Percentiles rank a stretch among this genome's conserved stretches.
Conservation (phyloP, 2,797 vertebrate species). For the Poecilia gillii region DNA sequence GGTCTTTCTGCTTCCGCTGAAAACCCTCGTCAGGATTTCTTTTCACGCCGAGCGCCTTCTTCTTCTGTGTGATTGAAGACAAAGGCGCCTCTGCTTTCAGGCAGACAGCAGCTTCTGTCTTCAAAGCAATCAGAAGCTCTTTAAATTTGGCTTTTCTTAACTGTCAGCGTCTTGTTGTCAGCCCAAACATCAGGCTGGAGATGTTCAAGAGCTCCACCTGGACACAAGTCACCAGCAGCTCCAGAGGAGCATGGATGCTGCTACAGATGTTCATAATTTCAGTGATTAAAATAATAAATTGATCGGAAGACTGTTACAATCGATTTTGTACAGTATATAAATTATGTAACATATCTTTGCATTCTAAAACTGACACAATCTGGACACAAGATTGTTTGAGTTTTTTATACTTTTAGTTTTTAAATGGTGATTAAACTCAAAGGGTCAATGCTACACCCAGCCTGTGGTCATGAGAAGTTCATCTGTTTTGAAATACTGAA, state of each 20-base stretch:
- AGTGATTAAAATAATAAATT: background rate
- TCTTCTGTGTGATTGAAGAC: conserved; percentile 42
- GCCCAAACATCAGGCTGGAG: conserved; percentile 15
- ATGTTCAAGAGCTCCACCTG: conserved; percentile 29
- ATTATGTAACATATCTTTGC: background rate
- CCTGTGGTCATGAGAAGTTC: background rate
- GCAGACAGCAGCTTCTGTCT: conserved; percentile 22
- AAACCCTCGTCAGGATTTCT: conserved; percentile 35
- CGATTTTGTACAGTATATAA: background rate
- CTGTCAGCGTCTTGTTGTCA: conserved; percentile 26
- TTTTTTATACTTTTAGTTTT: background rate
- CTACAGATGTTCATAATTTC: background rate
- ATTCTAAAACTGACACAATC: background rate
- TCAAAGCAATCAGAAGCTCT: conserved; percentile 26
- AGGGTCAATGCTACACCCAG: background rate
- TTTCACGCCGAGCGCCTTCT: conserved; percentile 10
- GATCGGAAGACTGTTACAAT: background rate
- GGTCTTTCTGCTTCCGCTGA: conserved; percentile 26
- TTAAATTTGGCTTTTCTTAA: conserved; percentile 19
- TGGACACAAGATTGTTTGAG: background rate
- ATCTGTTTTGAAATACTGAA: background rate
- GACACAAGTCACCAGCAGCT: conserved; percentile 4
- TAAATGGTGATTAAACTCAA: background rate
- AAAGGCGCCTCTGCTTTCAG: conserved; percentile 30
- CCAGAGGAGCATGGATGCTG: background rate